phyloP scores from a whole-genome alignment of 2,113 vertebrate species.

The Clarias macrocephalus region DNA sequence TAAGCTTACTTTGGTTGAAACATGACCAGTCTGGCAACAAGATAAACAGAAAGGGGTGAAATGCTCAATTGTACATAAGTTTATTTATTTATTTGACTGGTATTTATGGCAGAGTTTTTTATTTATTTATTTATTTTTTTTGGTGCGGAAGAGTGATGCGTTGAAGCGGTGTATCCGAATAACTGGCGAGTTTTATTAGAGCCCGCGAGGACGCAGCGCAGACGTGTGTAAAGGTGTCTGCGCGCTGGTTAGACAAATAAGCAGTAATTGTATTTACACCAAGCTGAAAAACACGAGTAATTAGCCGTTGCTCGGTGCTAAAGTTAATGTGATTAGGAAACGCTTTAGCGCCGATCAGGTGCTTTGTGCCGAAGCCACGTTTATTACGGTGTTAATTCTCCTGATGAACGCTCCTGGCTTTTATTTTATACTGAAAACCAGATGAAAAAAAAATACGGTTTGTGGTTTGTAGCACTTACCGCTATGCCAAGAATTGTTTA shows the following conservation, averaged over 20 bases:
- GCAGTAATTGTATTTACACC: not conserved
- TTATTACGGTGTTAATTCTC: not conserved
- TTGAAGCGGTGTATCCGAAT: not conserved
- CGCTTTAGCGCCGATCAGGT: not conserved
- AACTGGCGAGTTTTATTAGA: not conserved
- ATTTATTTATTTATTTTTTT: not conserved
- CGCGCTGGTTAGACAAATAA: not conserved
- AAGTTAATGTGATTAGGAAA: not conserved
- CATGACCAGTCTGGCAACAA: too few relatives aligned
- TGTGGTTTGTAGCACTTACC: not conserved
- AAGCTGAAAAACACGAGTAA: not conserved
- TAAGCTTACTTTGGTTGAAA: too few relatives aligned
- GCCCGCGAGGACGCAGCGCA: not conserved
- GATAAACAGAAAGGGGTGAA: too few relatives aligned
- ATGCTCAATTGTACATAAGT: too few relatives aligned
- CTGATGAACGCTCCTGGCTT: not conserved
- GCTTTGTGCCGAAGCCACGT: not conserved
- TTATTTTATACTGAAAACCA: not conserved
- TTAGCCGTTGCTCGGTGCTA: not conserved
- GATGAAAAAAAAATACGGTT: not conserved
- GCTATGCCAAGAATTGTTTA: too few relatives aligned
- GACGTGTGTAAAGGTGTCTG: not conserved
- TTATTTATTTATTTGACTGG: too few relatives aligned
- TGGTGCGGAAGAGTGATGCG: not conserved
- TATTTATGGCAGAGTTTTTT: too few relatives aligned